Evolutionary conservation across 2,888 invertebrate genomes (phyloP), one percentile per base, ranked within the genome.

Genomic region (Leptinotarsa haldemani): DNA sequence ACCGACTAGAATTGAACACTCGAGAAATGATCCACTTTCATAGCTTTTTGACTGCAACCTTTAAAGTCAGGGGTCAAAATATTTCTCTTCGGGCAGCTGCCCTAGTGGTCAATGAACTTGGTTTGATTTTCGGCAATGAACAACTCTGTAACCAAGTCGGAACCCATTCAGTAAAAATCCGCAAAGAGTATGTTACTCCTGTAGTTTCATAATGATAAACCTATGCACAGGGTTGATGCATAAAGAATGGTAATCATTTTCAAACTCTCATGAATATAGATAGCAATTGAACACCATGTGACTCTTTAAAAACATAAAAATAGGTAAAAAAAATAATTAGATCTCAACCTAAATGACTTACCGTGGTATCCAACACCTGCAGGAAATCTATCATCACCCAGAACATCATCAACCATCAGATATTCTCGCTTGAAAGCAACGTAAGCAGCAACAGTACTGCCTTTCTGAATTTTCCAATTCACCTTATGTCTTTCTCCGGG

Each of bases 391-490:
- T 88, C 84, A 84, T 92, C 91, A 3, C 88, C 86, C 63, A 88
- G 87, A 20, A 91, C 89, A 79, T 92, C 91, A 30, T 90, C 89
- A 0, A 91, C 83, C 18, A 90, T 84, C 0, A 92, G 85, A 74
- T 88, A 89, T 81, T 91, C 90, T 77, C 90, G 91, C 48, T 89
- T 89, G 46, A 81, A 86, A 0, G 91, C 91, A 2, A 89, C 91
- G 84, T 90, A 90, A 0, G 90, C 90, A 1, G 92, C 91, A 15
- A 90, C 88, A 20, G 89, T 88, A 75, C 88, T 89, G 0, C 89
- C 90, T 82, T 89, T 88, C 80, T 88, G 89, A 65, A 92, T 90
- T 20, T 90, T 89, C 84, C 91, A 90, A 78, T 90, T 90, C 1
- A 91, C 89, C 85, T 90, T 89, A 76, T 90, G 90, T 12, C 88